Evolutionary conservation across 2,888 invertebrate genomes (phyloP).

Genomic region (Sinopyrophorus schimmeli): DNA sequence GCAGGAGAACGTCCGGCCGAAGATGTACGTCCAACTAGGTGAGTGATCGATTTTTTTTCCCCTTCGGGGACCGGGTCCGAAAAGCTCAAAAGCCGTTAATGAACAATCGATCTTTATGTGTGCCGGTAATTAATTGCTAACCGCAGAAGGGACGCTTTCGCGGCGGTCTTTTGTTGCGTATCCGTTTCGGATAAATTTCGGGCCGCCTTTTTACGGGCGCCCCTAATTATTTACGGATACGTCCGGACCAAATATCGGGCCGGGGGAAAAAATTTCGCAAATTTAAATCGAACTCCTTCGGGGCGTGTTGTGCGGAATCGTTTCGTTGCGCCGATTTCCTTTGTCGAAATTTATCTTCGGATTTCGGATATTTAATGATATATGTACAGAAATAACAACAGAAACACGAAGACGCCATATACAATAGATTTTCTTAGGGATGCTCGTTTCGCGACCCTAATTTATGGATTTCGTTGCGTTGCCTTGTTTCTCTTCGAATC

Average conservation of each 20-base stretch:
- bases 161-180: constrained; percentile 2
- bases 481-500: too few species aligned
- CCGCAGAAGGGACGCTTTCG: constrained; percentile 13
- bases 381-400: constrained; percentile 12
- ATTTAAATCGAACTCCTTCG: constrained; percentile 8
- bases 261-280: background rate
- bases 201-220: background rate
- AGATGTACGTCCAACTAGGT: constrained; percentile 93
- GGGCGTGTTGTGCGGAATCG: constrained; percentile 8
- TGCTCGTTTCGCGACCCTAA: too few species aligned
- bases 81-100: too few species aligned
- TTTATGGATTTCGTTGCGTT: too few species aligned
- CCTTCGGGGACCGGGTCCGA: too few species aligned
- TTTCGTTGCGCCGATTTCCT: background rate
- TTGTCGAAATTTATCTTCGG: background rate
- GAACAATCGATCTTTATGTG: constrained; percentile 11
- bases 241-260: too few species aligned
- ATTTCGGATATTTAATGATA: constrained; percentile 15
- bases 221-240: background rate
- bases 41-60: constrained; percentile 53
- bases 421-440: too few species aligned
- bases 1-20: constrained; percentile 91
- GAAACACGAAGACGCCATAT: constrained; percentile 7
- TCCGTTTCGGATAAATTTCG: too few species aligned
- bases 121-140: constrained; percentile 15